phyloP scores from a whole-genome alignment of 2,113 vertebrate species.

The Calonectris borealis region DNA sequence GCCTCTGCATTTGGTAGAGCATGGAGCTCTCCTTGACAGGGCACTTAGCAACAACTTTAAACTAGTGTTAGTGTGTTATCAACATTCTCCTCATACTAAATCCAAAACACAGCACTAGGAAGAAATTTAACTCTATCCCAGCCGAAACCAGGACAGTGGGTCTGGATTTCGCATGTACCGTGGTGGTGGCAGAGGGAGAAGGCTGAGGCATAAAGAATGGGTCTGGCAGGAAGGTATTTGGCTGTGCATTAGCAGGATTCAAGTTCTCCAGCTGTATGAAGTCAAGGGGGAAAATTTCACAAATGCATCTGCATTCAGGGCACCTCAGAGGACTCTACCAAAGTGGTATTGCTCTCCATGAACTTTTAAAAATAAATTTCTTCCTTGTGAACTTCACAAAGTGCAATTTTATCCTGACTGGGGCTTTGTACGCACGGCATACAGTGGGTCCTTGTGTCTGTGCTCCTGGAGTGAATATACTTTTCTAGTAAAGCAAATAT shows the following conservation, averaged over 20 bases:
- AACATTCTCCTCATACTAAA: no score
- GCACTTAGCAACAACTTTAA: no score
- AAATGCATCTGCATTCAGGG: background rate
- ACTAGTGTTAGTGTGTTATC: no score
- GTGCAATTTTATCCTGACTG: background rate
- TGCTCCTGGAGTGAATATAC: background rate
- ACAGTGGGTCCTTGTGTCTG: background rate
- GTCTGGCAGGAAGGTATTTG: background rate
- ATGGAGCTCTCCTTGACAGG: no score
- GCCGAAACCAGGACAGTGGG: no score
- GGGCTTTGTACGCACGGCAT: background rate
- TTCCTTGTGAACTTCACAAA: background rate
- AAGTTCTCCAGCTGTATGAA: background rate
- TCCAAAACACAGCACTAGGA: no score
- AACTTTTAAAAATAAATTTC: background rate
- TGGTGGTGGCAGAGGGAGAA: background rate
- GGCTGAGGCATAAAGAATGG: background rate
- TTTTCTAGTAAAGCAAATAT: background rate
- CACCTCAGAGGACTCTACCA: background rate
- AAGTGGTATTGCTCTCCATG: background rate
- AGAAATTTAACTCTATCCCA: no score
- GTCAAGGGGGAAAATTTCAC: background rate
- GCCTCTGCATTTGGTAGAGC: no score
- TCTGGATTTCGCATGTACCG: accelerated
- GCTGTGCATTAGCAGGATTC: background rate